phyloP scores from a whole-genome alignment of 2,797 vertebrate species.

The Natrix natrix region DNA sequence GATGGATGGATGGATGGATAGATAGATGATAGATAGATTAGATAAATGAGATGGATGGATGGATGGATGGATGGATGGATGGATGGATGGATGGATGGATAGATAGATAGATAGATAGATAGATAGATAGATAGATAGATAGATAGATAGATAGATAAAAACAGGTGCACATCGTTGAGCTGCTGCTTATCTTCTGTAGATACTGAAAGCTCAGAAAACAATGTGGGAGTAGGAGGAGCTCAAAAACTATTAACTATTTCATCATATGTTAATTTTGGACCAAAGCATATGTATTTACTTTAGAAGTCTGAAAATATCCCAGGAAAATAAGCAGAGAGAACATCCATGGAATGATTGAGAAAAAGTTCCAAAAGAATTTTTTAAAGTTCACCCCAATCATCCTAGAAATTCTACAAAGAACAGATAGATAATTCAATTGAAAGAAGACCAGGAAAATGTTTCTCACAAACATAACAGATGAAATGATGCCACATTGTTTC shows the following conservation, averaged over 20 bases:
- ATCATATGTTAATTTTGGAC: neutral
- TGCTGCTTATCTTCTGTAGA: neutral
- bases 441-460: neutral
- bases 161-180: neutral
- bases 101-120: too few species aligned
- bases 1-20: too few species aligned
- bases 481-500: neutral
- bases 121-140: too few species aligned
- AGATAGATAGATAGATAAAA: too few species aligned
- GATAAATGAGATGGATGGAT: too few species aligned
- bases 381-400: neutral
- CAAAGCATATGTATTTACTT: neutral
- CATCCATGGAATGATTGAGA: neutral
- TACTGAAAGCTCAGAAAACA: neutral
- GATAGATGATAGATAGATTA: too few species aligned
- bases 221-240: neutral
- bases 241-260: neutral
- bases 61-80: too few species aligned
- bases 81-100: too few species aligned
- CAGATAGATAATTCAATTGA: neutral
- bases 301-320: neutral
- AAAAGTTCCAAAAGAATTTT: neutral
- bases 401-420: neutral
- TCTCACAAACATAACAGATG: neutral
- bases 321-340: neutral